Conservation (phyloP, 2,113 vertebrate genomes). For the Delphinapterus leucas region DNA sequence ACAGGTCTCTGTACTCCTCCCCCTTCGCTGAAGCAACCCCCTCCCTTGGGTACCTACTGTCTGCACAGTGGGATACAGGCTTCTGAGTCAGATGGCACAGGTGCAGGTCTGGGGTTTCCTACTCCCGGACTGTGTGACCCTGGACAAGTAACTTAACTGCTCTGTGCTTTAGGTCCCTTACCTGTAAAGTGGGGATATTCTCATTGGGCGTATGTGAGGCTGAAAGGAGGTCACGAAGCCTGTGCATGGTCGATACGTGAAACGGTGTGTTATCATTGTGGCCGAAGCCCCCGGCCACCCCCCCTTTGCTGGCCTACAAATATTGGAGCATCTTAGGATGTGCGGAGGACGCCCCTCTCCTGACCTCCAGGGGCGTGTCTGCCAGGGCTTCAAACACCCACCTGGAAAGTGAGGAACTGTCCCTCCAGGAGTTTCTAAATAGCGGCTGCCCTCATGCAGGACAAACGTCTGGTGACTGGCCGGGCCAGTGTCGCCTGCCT, state of each 20-base stretch:
- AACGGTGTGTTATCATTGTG: rapidly evolving
- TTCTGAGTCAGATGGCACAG: background rate
- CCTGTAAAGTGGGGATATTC: background rate
- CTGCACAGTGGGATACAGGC: background rate
- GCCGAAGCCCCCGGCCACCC: background rate
- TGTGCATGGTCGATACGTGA: background rate
- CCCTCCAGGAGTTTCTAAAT: background rate
- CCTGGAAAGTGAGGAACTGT: rapidly evolving
- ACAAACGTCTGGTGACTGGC: background rate
- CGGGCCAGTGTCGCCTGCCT: rapidly evolving
- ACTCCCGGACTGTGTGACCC: background rate
- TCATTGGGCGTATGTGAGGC: rapidly evolving
- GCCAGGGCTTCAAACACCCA: background rate
- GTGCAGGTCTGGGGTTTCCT: background rate
- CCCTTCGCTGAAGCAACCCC: rapidly evolving
- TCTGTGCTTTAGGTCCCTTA: background rate
- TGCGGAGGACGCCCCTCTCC: background rate
- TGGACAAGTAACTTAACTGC: background rate
- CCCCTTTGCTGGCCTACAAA: background rate
- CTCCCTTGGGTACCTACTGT: rapidly evolving
- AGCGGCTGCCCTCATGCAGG: background rate
- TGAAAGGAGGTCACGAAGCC: rapidly evolving
- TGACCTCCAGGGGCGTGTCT: background rate
- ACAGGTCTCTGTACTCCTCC: background rate
- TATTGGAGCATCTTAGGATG: background rate